A percentile compares a stretch with the other conserved stretches of the same genome.
Conservation (phyloP, 2,113 vertebrate species). For the Polyodon spathula region DNA sequence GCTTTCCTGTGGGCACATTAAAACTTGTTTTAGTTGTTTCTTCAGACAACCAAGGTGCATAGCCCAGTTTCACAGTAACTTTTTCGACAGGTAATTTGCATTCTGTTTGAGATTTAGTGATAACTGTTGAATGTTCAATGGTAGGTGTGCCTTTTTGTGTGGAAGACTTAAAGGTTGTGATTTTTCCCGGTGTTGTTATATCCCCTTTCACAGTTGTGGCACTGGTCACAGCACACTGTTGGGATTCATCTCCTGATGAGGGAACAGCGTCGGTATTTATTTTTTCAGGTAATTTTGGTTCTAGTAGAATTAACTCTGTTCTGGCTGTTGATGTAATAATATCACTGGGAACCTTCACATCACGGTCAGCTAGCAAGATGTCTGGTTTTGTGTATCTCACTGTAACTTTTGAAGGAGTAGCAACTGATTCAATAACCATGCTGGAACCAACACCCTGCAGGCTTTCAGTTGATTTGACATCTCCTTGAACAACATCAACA, state of each 20-base stretch:
- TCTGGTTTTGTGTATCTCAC: slow-evolving; percentile 49
- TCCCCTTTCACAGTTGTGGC: background rate
- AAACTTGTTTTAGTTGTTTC: slow-evolving; percentile 17
- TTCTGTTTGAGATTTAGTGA: slow-evolving; percentile 34
- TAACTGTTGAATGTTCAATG: slow-evolving; percentile 37
- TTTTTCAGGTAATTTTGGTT: slow-evolving; percentile 49
- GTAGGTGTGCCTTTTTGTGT: slow-evolving; percentile 49
- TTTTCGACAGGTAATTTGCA: slow-evolving; percentile 18
- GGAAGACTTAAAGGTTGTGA: slow-evolving; percentile 44
- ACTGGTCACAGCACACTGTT: slow-evolving; percentile 14
- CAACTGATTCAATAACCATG: slow-evolving; percentile 46
- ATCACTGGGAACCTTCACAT: slow-evolving; percentile 31
- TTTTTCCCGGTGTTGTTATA: slow-evolving; percentile 20
- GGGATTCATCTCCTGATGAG: slow-evolving; percentile 48
- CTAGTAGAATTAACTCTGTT: slow-evolving; percentile 45
- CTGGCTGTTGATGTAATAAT: slow-evolving; percentile 49
- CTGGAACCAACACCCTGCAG: slow-evolving; percentile 59
- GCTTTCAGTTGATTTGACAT: slow-evolving; percentile 52
- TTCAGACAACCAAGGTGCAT: slow-evolving; percentile 29
- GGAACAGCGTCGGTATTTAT: slow-evolving; percentile 35
- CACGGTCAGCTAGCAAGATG: slow-evolving; percentile 22
- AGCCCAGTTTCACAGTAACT: slow-evolving; percentile 17
- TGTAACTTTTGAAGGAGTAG: slow-evolving; percentile 53
- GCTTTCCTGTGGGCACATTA: slow-evolving; percentile 12
- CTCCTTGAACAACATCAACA: slow-evolving; percentile 35